Percentiles rank a stretch among this genome's conserved stretches.
Evolutionary conservation across 2,797 vertebrate genomes (phyloP).

Genomic region (Vultur gryphus): DNA sequence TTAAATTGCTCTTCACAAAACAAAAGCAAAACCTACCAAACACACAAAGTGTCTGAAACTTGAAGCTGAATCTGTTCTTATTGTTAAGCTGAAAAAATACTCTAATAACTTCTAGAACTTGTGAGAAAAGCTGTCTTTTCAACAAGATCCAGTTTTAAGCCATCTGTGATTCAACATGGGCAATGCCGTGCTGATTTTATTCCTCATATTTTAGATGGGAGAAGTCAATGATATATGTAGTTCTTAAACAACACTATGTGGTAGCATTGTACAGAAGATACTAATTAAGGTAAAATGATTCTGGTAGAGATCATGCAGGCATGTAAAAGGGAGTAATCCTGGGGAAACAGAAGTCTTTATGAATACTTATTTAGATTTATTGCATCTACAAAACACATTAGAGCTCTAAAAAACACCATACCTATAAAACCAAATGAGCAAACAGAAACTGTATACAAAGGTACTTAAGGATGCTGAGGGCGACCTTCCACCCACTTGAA

Average conservation of each 20-base stretch:
- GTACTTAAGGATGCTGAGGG: background rate
- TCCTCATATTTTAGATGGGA: background rate
- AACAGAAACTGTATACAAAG: background rate
- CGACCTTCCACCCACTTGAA: background rate
- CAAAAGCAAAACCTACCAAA: background rate
- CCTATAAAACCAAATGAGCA: background rate
- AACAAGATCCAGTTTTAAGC: background rate
- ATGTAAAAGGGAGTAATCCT: background rate
- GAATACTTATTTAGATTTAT: constrained; percentile 12
- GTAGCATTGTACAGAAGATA: background rate
- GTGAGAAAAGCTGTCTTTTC: background rate
- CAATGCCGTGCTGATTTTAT: background rate
- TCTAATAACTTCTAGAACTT: background rate
- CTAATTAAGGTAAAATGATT: background rate
- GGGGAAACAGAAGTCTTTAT: background rate
- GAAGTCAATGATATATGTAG: background rate
- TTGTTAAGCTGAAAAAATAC: background rate
- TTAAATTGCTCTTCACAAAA: background rate
- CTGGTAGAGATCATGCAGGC: background rate
- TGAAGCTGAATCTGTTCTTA: background rate
- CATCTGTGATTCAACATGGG: background rate
- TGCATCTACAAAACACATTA: background rate
- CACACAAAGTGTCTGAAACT: background rate
- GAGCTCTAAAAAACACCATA: background rate
- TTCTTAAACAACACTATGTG: background rate